Evolutionary conservation across 2,113 vertebrate species (phyloP).

Genomic region (Mugil cephalus): DNA sequence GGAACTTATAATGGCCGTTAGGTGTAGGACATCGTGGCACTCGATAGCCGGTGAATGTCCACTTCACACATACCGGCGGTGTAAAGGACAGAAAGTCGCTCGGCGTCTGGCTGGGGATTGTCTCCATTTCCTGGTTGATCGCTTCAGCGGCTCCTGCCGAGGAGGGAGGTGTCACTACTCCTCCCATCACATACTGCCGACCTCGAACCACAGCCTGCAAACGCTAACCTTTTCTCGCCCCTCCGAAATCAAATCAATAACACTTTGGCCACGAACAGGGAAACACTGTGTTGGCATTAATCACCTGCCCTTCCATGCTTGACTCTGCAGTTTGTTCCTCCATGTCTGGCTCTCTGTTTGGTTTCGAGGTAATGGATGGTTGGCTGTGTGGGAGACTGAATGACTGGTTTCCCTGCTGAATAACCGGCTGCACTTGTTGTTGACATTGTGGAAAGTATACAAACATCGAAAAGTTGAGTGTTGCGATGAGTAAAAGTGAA

Average conservation of each 20-base stretch:
- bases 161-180: slow-evolving; percentile 71
- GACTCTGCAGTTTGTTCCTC: slow-evolving; percentile 76
- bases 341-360: slow-evolving; percentile 58
- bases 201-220: slow-evolving; percentile 72
- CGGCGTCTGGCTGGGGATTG: slow-evolving; percentile 70
- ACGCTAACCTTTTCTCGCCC: slow-evolving; percentile 82
- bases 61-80: slow-evolving; percentile 73
- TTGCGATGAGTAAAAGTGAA: no score
- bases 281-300: slow-evolving; percentile 80
- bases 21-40: slow-evolving; percentile 57
- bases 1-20: slow-evolving; percentile 37
- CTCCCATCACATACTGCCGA: slow-evolving; percentile 67
- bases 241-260: slow-evolving; percentile 82
- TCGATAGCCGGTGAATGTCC: slow-evolving; percentile 69
- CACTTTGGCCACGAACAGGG: slow-evolving; percentile 77
- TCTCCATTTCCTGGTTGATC: slow-evolving; percentile 86
- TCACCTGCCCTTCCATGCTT: slow-evolving; percentile 81
- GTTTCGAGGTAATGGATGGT: slow-evolving; percentile 60
- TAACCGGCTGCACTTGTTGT: slow-evolving; percentile 14
- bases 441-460: slow-evolving; percentile 15
- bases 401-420: slow-evolving; percentile 23
- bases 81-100: slow-evolving; percentile 68
- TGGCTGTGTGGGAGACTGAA: slow-evolving; percentile 53
- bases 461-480: no score
- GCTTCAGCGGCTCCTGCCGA: slow-evolving; percentile 69